Evolutionary conservation across 2,888 invertebrate species (phyloP), one percentile per base, ranked within the genome.

Genomic region (Pheosia gnoma): DNA sequence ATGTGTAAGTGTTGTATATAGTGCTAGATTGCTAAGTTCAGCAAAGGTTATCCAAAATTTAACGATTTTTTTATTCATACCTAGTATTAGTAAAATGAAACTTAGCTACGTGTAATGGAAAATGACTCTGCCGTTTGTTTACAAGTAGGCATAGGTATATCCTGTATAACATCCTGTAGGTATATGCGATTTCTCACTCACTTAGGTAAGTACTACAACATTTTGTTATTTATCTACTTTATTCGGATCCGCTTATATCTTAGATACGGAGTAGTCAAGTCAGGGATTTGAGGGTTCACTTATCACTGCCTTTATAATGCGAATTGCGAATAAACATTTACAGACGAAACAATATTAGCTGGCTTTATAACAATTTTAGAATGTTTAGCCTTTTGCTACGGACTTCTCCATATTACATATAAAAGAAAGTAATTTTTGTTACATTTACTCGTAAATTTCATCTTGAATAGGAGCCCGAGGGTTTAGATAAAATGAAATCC

Each of bases 381-480:
- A 25, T 25, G 25, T 51, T 51, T 51, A 25, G 51, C 51, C 51
- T 51, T 25, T 51, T 8, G 49, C 25, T 8, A 51, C 51, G 25
- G 5, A 51, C 25, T 51, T 25, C 25, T 51, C 25, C 25, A 25
- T 51, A 51, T 25, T 25, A 1, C 25, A 25, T 11, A 47, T 51
- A 51, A 51, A 47, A 51, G 13, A 51, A 51, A 25, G 51, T 51
- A 25, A 51, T 51, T 51, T 51, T 51, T 51, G 25, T 13, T 47
- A 51, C 25, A 51, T 51, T 51, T 51, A 51, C 51, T 51, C 36
- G 38, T 53, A 53, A 53, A 53, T 53, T 37, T 53, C 3, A 37
- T 37, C 37, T 53, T 38, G 11, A 53, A 53, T 53, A 53, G 53
- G 25, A 53, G 53, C 53, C 37, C 10, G 10, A 53, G 38, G 53